Evolutionary conservation across 2,888 invertebrate species (phyloP), one percentile per base, ranked within the genome.

Genomic region (Parnassius apollo): DNA sequence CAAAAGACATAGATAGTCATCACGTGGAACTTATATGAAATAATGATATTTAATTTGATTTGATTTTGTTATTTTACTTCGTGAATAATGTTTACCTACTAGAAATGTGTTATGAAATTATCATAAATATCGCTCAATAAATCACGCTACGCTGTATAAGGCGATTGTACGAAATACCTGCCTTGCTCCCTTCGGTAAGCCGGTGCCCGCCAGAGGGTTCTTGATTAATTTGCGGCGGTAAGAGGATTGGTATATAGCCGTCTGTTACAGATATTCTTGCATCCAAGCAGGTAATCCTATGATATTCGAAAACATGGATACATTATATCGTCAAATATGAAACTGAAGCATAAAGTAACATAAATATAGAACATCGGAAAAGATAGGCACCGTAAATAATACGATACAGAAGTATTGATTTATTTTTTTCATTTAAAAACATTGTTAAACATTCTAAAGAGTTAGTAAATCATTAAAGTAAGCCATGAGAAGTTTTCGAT

Each of bases 171-270:
- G 42, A 3, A 1, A 7, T 35, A 35, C 35, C 35, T 35, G 7
- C 35, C 7, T 35, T 25, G 46, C 49, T 22, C 56, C 57, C 61
- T n/a, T 59, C 65, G 62, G 64, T 68, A 70, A 67, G 68, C 66
- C 60, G 80, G 78, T 79, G 77, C 80, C 73, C 73, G 68, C 62
- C 68, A 68, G 71, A 61, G 69, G 52, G 62, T 44, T 69, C 75
- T 83, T 88, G 87, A 89, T 89, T 89, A 88, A 87, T 88, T 88
- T 89, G 84, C 72, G 80, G 76, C 75, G 57, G 18, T 62, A 62
- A 89, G 88, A 75, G 87, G 89, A 88, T 89, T 87, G 70, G 3
- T 48, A 48, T 59, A 58, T 52, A 64, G 73, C 64, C 67, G 69
- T 69, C 71, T 75, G 71, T 71, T 75, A 69, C 65, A 65, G 69